Evolutionary conservation across 2,888 invertebrate species (phyloP).

Genomic region (Dryomyza anilis): DNA sequence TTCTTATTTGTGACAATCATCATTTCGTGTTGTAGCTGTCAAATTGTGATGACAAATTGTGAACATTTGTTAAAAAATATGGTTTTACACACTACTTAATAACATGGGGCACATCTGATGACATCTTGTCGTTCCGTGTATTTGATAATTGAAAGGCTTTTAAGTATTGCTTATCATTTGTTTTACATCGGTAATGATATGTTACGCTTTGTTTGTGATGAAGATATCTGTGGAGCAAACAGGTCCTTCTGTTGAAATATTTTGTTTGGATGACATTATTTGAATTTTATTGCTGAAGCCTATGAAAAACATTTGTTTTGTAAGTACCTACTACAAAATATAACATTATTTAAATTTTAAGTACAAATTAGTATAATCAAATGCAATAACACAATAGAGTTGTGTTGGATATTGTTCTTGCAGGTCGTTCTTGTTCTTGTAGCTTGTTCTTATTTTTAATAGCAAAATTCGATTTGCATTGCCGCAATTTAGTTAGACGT

Average conservation of each 20-base stretch:
- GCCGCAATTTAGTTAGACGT: too few species aligned
- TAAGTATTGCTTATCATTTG: conserved; percentile 19
- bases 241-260: not conserved
- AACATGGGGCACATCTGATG: conserved; percentile 33
- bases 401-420: too few species aligned
- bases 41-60: conserved; percentile 49
- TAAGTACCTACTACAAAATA: too few species aligned
- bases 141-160: conserved; percentile 14
- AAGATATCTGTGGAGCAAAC: not conserved
- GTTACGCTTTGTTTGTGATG: not conserved
- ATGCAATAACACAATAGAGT: too few species aligned
- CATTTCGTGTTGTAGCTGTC: conserved; percentile 31
- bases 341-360: too few species aligned
- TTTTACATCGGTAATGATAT: conserved; percentile 9
- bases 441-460: too few species aligned
- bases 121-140: conserved; percentile 3
- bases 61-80: conserved; percentile 60
- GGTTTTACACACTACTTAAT: conserved; percentile 53
- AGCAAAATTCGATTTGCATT: too few species aligned
- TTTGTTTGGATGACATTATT: not conserved
- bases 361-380: too few species aligned
- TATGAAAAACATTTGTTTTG: too few species aligned
- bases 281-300: not conserved
- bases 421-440: too few species aligned
- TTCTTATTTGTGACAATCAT: too few species aligned